These are phyloP conservation scores for Dipodomys spectabilis DNA, from an alignment of 2,113 vertebrate genomes.

Conservation along the genomic window DNA sequence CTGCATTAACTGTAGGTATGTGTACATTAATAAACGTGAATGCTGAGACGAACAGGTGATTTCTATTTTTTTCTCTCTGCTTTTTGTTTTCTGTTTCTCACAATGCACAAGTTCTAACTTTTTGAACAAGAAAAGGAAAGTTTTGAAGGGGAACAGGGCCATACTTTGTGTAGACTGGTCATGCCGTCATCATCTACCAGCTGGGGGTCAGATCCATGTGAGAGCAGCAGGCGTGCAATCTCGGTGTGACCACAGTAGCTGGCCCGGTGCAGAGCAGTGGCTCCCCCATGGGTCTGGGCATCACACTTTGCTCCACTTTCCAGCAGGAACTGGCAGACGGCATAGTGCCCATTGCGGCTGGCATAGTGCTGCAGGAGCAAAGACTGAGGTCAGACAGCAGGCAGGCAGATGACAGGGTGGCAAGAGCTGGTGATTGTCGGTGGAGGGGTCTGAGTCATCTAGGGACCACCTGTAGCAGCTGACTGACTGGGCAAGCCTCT, in stretches of 20 bases:
- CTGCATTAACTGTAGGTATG: not conserved
- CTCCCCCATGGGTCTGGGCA: conserved; percentile 91
- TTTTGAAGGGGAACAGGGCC: not conserved
- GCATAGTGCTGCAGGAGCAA: conserved; percentile 91
- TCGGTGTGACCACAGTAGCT: conserved; percentile 92
- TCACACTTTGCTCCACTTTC: conserved; percentile 84
- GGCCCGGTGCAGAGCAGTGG: conserved; percentile 93
- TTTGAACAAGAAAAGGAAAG: not conserved
- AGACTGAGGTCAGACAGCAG: not conserved
- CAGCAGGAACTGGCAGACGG: conserved; percentile 88
- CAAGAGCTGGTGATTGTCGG: no score
- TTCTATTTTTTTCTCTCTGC: not conserved
- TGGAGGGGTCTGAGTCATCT: rapidly evolving
- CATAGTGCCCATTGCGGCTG: conserved; percentile 90
- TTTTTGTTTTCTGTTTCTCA: not conserved
- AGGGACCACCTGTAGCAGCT: not conserved
- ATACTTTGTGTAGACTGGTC: conserved; percentile 93
- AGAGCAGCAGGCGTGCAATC: conserved; percentile 89
- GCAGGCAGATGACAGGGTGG: not conserved
- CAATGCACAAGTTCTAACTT: not conserved
- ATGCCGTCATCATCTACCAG: conserved; percentile 89
- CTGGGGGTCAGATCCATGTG: conserved; percentile 87
- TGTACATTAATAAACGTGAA: not conserved
- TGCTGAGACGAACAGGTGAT: not conserved
- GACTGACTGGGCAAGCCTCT: not conserved